A percentile compares a stretch with the other conserved stretches of the same genome.
These are phyloP conservation scores for Parelbella ahira DNA, from an alignment of 2,888 invertebrate species.

Conservation along the genomic window DNA sequence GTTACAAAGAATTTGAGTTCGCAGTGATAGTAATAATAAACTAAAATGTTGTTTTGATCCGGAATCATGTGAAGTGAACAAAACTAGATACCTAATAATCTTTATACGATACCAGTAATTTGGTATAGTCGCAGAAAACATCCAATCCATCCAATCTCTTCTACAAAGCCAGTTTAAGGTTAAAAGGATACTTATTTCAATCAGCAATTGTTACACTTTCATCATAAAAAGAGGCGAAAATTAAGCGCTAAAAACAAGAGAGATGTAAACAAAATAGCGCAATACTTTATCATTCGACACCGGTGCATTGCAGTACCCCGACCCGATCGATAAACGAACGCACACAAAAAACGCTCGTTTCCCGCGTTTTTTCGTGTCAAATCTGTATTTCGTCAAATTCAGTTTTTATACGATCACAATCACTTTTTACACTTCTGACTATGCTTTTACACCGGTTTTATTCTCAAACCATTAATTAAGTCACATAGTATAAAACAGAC, in stretches of 20 bases:
- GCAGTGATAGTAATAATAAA: conserved; percentile 30
- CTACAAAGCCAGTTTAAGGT: no score
- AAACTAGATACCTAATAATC: no score
- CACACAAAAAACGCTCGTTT: conserved; percentile 43
- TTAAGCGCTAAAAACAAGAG: conserved; percentile 34
- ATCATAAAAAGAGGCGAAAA: neutral
- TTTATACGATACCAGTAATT: no score
- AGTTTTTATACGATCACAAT: conserved; percentile 17
- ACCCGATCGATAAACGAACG: conserved; percentile 62
- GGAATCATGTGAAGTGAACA: no score
- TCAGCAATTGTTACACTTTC: no score
- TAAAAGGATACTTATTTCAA: no score
- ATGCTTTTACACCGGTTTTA: conserved; percentile 1
- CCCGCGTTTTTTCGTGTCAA: conserved; percentile 56
- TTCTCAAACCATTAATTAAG: conserved; percentile 25
- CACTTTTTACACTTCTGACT: conserved; percentile 10
- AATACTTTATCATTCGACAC: conserved; percentile 50
- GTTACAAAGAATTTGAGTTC: conserved; percentile 51
- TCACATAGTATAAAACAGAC: conserved; percentile 37
- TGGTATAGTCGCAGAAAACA: no score
- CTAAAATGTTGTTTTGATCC: conserved; percentile 26
- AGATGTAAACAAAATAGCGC: conserved; percentile 59
- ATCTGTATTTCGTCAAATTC: conserved; percentile 15
- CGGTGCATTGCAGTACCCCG: conserved; percentile 56
- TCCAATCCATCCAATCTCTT: no score